Base-by-base conservation (phyloP, 1,140 invertebrate species). In the Drosophila triauraria region DNA sequence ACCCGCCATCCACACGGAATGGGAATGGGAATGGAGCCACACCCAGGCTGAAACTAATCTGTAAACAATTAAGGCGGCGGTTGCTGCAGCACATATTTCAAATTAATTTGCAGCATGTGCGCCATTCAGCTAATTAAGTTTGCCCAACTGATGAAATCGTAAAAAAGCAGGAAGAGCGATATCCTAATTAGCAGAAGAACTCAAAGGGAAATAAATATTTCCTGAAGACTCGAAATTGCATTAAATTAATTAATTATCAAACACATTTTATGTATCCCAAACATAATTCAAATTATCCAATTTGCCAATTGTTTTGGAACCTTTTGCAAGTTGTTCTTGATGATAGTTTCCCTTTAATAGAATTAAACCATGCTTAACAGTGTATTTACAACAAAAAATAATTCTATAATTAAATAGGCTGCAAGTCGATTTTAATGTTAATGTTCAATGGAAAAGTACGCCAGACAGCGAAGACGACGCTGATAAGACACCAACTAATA, bases 91-190 rank as follows among this genome's bases (percentile, higher is more conserved):
- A 51, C 59, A 64, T 58, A 74, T 86, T 72, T 83, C 54, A 75
- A 84, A 77, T 88, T 83, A 88, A 88, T 88, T 88, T 88, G 80
- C 80, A 65, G 69, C 80, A 82, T 88, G 80, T 84, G 77, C 63
- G 53, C 82, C 83, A 79, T 87, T 87, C 67, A 67, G 65, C 47
- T 87, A 86, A 86, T 86, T 82, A 79, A 48, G 38, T 76, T 82
- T 68, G 53, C 7, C 61, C 69, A 54, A 46, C 70, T 40, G 57
- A 75, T 56, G 20, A 54, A 62, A 74, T 46, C n/a, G 42, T 12
- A 27, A 69, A 67, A 57, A 8, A 27, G 13, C 30, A 43, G 48
- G n/a, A 63, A 63, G n/a, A 15, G 4, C 3, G 12, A 1, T 13
- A 35, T 5, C 32, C 54, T 42, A 40, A 57, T 57, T 40, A 42